Evolutionary conservation across 1,140 invertebrate species (phyloP), one percentile per base, ranked within the genome.

Genomic region (Diuraphis noxia): DNA sequence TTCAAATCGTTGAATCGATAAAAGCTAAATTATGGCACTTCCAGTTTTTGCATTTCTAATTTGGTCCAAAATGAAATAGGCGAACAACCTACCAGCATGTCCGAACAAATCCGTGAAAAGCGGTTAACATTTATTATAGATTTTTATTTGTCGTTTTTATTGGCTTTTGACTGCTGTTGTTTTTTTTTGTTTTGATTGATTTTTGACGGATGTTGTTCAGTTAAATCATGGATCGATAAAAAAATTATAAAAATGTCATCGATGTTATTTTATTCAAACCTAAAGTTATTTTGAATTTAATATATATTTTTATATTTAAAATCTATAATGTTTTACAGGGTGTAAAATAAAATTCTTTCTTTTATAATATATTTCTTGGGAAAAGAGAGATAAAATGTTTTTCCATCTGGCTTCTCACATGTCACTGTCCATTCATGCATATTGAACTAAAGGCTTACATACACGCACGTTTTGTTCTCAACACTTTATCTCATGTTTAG

Each of bases 341-440:
- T n/a, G 56, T 72, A n/a, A 72, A 79, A n/a, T 34, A 84, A 8
- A 84, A 84, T 84, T 43, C 41, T 25, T 46, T 84, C 82, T 84
- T 79, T 79, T 79, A 84, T 34, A 43, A 84, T 34, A 43, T 84
- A 2, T 40, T 84, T 84, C 41, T 84, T 5, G 41, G 6, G 41
- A n/a, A 84, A 84, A 41, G 13, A 40, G 30, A 84, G 34, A 46
- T 5, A 43, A n/a, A 43, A 46, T 21, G 30, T 46, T 41, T 84
- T 84, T 84, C 82, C 41, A n/a, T 43, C 82, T 84, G 82, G n/a
- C 17, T 43, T 84, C 30, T 43, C 36, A n/a, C 41, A 43, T 23
- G 13, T 46, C 36, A 81, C 23, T 38, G 79, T 81, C 36, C 36
- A 81, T 81, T 81, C 36, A 40, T 81, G 36, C 36, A 40, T 81